Percentiles rank a stretch among this genome's conserved stretches.
These are phyloP conservation scores for Serripes groenlandicus DNA, from an alignment of 2,888 invertebrate species.

Conservation along the genomic window DNA sequence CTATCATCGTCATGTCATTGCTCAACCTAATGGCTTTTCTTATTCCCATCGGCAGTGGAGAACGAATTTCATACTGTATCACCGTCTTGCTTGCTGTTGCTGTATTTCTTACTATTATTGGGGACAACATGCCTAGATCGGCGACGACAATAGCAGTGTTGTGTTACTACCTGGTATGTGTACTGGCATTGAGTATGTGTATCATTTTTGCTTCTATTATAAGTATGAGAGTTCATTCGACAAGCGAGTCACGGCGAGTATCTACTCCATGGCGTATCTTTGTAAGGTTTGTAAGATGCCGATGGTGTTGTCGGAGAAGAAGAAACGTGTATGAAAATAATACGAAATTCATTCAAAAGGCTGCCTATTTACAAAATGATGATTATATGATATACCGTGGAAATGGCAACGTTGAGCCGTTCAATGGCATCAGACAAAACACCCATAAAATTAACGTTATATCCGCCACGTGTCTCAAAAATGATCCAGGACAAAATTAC, in stretches of 20 bases:
- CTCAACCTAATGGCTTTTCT: constrained; percentile 3
- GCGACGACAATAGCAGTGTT: background rate
- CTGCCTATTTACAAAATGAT: no score
- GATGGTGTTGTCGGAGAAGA: no score
- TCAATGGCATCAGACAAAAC: no score
- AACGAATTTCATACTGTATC: background rate
- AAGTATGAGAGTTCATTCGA: background rate
- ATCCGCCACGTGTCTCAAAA: no score
- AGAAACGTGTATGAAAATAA: no score
- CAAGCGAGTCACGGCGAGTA: background rate
- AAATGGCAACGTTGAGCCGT: no score
- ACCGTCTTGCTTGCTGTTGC: constrained; percentile 3
- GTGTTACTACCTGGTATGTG: background rate
- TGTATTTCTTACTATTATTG: background rate
- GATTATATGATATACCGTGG: no score
- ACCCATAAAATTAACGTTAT: no score
- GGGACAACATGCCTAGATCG: constrained; percentile 1
- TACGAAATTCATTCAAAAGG: no score
- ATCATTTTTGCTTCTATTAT: background rate
- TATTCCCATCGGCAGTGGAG: background rate
- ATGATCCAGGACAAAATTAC: no score
- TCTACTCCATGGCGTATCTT: background rate
- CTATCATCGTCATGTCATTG: background rate
- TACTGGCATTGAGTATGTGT: background rate
- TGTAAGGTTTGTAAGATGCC: background rate